phyloP scores from a whole-genome alignment of 2,888 invertebrate genomes.

The Amorpha juglandis region DNA sequence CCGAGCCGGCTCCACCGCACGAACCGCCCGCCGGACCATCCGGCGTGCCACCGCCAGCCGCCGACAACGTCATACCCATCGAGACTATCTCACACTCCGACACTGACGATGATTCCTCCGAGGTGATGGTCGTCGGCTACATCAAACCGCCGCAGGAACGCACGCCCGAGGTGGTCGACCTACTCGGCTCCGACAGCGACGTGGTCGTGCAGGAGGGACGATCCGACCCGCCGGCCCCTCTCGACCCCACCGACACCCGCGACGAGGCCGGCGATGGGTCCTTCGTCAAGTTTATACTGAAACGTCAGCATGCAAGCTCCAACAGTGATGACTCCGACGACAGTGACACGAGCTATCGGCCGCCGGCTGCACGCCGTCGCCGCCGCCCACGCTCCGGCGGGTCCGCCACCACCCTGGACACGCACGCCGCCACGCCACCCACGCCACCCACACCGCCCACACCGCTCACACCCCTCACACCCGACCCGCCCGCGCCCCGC shows the following conservation, averaged over 20 bases:
- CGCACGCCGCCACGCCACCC: constrained; percentile 31
- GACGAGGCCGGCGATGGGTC: constrained; percentile 35
- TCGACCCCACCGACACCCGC: constrained; percentile 38
- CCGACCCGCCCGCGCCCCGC: constrained; percentile 27
- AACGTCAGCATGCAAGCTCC: constrained; percentile 42
- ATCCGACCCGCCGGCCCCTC: not conserved
- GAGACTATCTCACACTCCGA: constrained; percentile 79
- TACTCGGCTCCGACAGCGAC: constrained; percentile 84
- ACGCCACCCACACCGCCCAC: constrained; percentile 34
- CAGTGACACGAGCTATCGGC: constrained; percentile 53
- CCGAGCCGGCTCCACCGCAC: constrained; percentile 45
- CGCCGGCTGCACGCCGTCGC: constrained; percentile 40
- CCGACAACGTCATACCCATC: constrained; percentile 67
- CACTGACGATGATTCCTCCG: constrained; percentile 78
- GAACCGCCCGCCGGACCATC: constrained; percentile 40
- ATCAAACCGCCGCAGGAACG: constrained; percentile 87
- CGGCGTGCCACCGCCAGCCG: constrained; percentile 41
- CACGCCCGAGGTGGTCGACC: constrained; percentile 86
- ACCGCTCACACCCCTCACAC: constrained; percentile 15
- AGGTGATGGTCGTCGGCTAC: constrained; percentile 86
- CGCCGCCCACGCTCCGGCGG: constrained; percentile 38
- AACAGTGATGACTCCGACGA: constrained; percentile 47
- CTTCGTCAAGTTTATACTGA: constrained; percentile 59
- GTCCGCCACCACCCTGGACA: constrained; percentile 31
- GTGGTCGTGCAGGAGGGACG: constrained; percentile 66